phyloP scores from a whole-genome alignment of 2,797 vertebrate genomes.

The Lagothrix lagotricha region DNA sequence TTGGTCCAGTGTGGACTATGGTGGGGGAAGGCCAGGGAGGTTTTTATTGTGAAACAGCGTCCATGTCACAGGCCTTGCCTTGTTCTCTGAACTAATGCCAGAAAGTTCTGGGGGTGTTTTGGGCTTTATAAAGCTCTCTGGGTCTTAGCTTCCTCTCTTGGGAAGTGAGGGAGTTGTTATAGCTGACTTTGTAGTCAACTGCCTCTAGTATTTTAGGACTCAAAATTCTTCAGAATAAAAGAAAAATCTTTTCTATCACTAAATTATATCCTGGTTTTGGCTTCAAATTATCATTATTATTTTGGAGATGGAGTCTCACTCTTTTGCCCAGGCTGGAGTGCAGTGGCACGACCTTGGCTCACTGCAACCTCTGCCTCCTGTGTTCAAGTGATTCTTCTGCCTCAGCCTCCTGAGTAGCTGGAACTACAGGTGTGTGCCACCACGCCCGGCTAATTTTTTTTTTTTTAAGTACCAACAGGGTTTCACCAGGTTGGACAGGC shows the following conservation, averaged over 20 bases:
- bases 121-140: neutral
- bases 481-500: neutral
- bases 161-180: neutral
- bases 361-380: neutral
- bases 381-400: neutral
- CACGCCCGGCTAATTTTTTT: neutral
- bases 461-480: neutral
- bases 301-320: neutral
- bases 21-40: neutral
- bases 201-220: neutral
- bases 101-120: neutral
- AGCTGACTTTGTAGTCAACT: neutral
- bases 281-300: neutral
- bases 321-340: neutral
- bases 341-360: neutral
- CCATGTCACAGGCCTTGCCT: neutral
- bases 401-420: neutral
- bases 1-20: neutral
- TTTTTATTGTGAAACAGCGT: accelerated
- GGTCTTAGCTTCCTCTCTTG: neutral
- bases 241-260: neutral
- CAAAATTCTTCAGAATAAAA: neutral
- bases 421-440: neutral
- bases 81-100: accelerated
- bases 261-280: neutral